Conservation (phyloP, 2,888 invertebrate genomes). For the Axea sp. region DNA sequence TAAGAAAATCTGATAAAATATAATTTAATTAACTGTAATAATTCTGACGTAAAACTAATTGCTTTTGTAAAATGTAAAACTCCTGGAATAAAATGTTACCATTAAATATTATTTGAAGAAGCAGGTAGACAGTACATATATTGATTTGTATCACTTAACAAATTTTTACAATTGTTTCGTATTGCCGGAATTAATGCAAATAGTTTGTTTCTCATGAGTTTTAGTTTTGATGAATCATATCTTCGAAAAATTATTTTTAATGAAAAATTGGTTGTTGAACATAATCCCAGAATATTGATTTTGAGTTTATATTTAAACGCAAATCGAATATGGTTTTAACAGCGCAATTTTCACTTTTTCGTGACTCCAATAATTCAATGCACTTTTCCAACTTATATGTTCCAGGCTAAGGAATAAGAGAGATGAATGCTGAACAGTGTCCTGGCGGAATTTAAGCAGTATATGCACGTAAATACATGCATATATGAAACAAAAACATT, state of each 20-base stretch:
- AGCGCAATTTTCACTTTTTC: background rate
- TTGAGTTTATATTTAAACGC: constrained; percentile 11
- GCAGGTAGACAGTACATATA: constrained; percentile 37
- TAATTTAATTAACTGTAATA: too few relatives aligned
- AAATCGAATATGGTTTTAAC: background rate
- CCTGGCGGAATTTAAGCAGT: constrained; percentile 17
- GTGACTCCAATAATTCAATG: constrained; percentile 16
- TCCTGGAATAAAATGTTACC: too few relatives aligned
- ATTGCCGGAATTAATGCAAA: constrained; percentile 6
- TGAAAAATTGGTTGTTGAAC: too few relatives aligned
- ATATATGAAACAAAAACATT: constrained; percentile 10
- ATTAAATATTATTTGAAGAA: too few relatives aligned
- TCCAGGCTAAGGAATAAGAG: constrained; percentile 23
- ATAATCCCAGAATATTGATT: too few relatives aligned
- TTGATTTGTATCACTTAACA: constrained; percentile 48
- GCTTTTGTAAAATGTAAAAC: too few relatives aligned
- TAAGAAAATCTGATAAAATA: too few relatives aligned
- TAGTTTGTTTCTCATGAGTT: constrained; percentile 14
- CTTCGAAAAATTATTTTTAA: constrained; percentile 9
- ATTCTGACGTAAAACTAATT: too few relatives aligned
- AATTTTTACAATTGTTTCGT: constrained; percentile 5
- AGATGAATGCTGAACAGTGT: too few relatives aligned
- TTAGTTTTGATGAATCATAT: constrained; percentile 23
- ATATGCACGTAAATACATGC: background rate
- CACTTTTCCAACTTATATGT: constrained; percentile 37